Conservation (phyloP, 2,888 invertebrate species). For the Oxystoma pomonae region DNA sequence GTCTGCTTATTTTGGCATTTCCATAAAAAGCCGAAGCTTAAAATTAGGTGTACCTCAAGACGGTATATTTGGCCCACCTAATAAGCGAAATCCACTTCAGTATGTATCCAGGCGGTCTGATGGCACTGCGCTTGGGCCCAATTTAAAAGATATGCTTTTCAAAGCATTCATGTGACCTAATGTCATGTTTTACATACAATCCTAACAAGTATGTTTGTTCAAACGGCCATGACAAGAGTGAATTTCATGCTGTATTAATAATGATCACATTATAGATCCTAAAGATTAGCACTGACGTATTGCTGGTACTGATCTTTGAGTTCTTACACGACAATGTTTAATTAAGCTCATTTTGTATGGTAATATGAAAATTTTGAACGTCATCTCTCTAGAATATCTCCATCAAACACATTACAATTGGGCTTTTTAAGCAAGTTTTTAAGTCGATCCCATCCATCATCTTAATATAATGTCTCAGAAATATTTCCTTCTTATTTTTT, state of each 20-base stretch:
- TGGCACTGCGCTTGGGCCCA: not conserved
- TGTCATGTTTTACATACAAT: not conserved
- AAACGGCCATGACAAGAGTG: not conserved
- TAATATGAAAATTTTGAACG: not conserved
- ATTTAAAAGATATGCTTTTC: not conserved
- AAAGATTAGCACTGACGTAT: not conserved
- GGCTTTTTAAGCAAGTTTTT: no score
- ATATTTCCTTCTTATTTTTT: no score
- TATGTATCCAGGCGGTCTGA: not conserved
- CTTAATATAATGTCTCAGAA: no score
- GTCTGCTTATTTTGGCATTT: no score
- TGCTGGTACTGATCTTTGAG: not conserved
- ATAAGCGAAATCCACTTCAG: no score
- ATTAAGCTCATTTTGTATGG: slow-evolving; percentile 3
- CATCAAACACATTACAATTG: not conserved
- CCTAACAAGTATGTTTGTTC: not conserved
- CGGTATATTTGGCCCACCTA: no score
- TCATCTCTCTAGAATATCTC: not conserved
- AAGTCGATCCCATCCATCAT: not conserved
- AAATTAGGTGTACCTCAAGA: no score
- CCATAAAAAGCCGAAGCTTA: no score
- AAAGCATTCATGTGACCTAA: not conserved
- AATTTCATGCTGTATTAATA: not conserved
- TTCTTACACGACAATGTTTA: slow-evolving; percentile 1
- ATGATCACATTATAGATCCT: not conserved